Evolutionary conservation across 2,888 invertebrate genomes (phyloP), one percentile per base, ranked within the genome.

Genomic region (Ormyrus nitidulus): DNA sequence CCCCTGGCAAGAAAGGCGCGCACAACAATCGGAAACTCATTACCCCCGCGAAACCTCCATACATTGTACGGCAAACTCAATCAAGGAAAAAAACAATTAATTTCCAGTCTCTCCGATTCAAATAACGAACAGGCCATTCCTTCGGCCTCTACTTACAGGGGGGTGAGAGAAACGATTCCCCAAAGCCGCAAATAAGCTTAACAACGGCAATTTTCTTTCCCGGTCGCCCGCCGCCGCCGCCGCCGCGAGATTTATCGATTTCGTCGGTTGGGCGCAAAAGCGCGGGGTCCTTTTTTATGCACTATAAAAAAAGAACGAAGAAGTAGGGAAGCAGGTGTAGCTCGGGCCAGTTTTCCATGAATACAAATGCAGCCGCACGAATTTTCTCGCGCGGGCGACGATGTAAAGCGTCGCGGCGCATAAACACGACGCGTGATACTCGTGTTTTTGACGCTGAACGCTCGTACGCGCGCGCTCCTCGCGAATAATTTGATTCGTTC

Each of bases 291-390:
- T 44, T 76, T 76, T 80, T 76, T 66, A 75, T 61, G 54, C 9
- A 65, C 71, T 62, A 72, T 54, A 76, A 68, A 72, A 74, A 56
- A 51, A 13, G 49, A 34, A n/a, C 7, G 34, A 61, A 34, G 34
- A 19, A n/a, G 54, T 51, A 19, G 59, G 59, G 59, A 46, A 6
- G 11, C 62, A 62, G 62, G 69, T 75, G 49, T 11, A 48, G 59
- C 54, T 58, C 53, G 71, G 71, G 61, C 59, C 13, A 76, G 83
- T 84, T 85, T 86, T 84, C 85, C 83, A 86, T 86, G 86, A 86
- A 86, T 86, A 86, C 84, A 86, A 86, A 86, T 86, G 85, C 75
- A 75, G 72, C 83, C 84, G 84, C 53, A 61, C 66, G 71, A 80
- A 80, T 77, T 73, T 77, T 53, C 71, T 51, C 49, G 19, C 54